Base-by-base conservation (phyloP, 1,140 invertebrate species). In the Tetraneura akinire region DNA sequence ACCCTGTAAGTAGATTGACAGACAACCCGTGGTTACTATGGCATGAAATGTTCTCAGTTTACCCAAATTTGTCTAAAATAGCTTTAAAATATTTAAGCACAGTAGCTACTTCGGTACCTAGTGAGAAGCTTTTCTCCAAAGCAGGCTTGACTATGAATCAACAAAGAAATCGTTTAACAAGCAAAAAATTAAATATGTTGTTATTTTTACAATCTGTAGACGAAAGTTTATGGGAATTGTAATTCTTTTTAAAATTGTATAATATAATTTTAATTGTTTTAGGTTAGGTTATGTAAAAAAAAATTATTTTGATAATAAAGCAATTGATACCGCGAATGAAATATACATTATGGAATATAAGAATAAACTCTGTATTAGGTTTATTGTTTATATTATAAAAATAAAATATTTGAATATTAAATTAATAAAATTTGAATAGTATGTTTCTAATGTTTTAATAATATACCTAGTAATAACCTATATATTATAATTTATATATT, bases 11-110 rank as follows among this genome's bases (percentile, higher is more conserved):
- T 62, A 29, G 26, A 14, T 32, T 62, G 26, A 26, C 55, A 62
- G 57, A 29, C 23, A 62, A 21, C 14, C 57, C 57, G 14, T 62
- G 29, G n/a, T 32, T 37, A 64, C 32, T 37, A 37, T 62, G 57
- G 57, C 29, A 32, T 29, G 8, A 62, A 6, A 62, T 32, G 14
- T 29, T 4, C 57, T n/a, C 23, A 29, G 57, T 62, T 16, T 62
- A 62, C 29, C 26, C 57, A 32, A 32, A 14, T 62, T 26, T 62
- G 13, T 29, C 9, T 3, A 62, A 62, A 62, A 26, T 32, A 26
- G 57, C 57, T 62, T 29, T 62, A 32, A 62, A 62, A 62, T 62
- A 62, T 62, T 62, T 62, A 62, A 62, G 57, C 57, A 62, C 26
- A 29, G 57, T 62, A 29, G 57, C 57, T 62, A 60, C 21, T 60